These are phyloP conservation scores for Nysson spinosus DNA, from an alignment of 2,888 invertebrate genomes.

Conservation along the genomic window DNA sequence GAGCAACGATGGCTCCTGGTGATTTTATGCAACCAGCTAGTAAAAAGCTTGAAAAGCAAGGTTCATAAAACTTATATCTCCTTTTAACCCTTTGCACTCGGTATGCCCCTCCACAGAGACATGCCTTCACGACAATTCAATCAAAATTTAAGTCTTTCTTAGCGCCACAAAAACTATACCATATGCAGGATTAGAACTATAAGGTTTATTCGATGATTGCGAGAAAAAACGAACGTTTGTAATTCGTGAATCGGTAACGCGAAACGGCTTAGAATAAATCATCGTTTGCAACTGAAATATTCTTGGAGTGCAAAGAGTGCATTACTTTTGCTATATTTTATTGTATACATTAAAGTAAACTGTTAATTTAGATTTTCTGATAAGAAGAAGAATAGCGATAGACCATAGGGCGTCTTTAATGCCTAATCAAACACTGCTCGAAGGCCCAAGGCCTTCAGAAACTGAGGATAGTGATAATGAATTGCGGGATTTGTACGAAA, in stretches of 20 bases:
- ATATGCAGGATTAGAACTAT: no score
- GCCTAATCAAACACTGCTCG: conserved; percentile 10
- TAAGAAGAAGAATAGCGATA: conserved; percentile 5
- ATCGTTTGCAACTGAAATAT: background rate
- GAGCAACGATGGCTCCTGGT: conserved; percentile 42
- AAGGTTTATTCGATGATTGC: no score
- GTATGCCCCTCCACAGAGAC: no score
- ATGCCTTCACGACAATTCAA: no score
- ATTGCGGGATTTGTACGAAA: conserved; percentile 53
- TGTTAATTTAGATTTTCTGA: conserved; percentile 3
- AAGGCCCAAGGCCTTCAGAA: conserved; percentile 38
- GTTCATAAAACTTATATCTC: no score
- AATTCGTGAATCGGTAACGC: no score
- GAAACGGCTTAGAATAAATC: no score
- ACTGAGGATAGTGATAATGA: conserved; percentile 46
- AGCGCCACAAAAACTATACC: no score
- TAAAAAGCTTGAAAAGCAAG: conserved; percentile 24
- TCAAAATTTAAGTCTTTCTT: background rate
- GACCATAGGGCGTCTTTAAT: conserved; percentile 35
- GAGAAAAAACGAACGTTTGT: no score
- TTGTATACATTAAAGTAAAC: background rate
- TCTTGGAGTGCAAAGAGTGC: background rate
- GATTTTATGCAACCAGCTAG: conserved; percentile 34
- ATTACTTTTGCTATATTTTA: background rate
- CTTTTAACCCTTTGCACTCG: no score